phyloP scores from a whole-genome alignment of 2,113 vertebrate species.

The Dromaius novaehollandiae region DNA sequence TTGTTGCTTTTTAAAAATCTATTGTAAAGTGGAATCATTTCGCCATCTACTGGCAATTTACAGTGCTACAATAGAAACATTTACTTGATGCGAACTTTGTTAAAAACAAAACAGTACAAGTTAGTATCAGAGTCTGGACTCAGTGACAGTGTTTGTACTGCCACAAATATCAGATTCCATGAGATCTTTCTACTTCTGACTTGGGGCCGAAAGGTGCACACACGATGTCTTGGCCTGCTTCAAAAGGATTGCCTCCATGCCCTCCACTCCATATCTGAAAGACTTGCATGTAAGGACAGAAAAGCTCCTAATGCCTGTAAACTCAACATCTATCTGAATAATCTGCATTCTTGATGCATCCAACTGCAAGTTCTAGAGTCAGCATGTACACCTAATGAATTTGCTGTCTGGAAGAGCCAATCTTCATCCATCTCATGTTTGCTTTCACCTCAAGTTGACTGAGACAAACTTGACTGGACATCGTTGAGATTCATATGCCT shows the following conservation, averaged over 20 bases:
- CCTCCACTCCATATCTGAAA: not conserved
- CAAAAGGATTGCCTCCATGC: not conserved
- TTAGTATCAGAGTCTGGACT: not conserved
- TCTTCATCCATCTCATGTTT: not conserved
- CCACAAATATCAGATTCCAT: not conserved
- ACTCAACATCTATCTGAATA: not conserved
- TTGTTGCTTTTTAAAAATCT: not conserved
- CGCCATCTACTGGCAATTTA: conserved; percentile 35
- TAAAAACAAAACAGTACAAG: not conserved
- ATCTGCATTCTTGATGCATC: not conserved
- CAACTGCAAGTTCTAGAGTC: not conserved
- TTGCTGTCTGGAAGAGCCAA: not conserved
- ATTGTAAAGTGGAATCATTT: not conserved
- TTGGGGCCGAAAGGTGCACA: not conserved
- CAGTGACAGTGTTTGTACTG: not conserved
- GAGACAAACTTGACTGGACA: not conserved
- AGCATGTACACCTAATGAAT: not conserved
- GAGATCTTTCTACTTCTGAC: not conserved
- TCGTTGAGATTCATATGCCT: not conserved
- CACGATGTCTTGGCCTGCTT: not conserved
- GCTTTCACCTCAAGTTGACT: not conserved
- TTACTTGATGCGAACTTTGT: not conserved
- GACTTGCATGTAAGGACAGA: not conserved
- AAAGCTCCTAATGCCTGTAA: not conserved
- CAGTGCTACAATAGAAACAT: not conserved